These are phyloP conservation scores for Tribolium castaneum DNA, from an alignment of 1,140 invertebrate species.

Conservation along the genomic window DNA sequence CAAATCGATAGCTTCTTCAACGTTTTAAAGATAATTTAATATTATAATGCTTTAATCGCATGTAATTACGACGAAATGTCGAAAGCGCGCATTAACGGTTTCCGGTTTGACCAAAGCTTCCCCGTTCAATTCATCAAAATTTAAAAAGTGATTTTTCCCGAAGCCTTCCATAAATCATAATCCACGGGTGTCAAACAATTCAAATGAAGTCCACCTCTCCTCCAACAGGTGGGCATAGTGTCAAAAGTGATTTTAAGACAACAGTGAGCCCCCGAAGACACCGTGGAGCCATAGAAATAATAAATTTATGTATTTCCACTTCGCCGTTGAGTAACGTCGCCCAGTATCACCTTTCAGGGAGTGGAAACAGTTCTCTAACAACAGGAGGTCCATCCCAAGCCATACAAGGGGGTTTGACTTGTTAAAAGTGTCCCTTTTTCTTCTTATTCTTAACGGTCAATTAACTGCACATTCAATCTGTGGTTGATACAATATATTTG, in stretches of 20 bases:
- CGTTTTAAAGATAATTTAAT: conserved; percentile 14
- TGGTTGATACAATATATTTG: conserved; percentile 56
- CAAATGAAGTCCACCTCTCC: conserved; percentile 9
- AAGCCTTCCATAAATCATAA: conserved; percentile 14
- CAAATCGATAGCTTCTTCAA: conserved; percentile 6
- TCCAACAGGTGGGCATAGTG: conserved; percentile 51
- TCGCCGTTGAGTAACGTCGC: conserved; percentile 20
- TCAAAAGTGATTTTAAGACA: conserved; percentile 33
- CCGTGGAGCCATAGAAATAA: conserved; percentile 16
- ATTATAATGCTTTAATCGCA: conserved; percentile 1
- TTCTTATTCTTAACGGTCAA: conserved; percentile 56
- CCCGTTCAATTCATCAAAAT: conserved; percentile 26
- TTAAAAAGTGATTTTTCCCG: not conserved
- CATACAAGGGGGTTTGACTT: conserved; percentile 43
- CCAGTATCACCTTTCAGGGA: conserved; percentile 32
- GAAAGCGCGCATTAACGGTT: not conserved
- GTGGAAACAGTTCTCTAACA: conserved; percentile 40
- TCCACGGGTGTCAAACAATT: conserved; percentile 5
- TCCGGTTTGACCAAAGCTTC: not conserved
- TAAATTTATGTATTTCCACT: conserved; percentile 25
- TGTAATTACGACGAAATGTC: conserved; percentile 29
- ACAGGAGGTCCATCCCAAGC: conserved; percentile 41
- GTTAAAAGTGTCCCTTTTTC: conserved; percentile 41
- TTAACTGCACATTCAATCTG: conserved; percentile 57
- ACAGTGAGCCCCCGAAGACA: conserved; percentile 4